Evolutionary conservation across 2,888 invertebrate genomes (phyloP), one percentile per base, ranked within the genome.

Genomic region (Dryomyza anilis): DNA sequence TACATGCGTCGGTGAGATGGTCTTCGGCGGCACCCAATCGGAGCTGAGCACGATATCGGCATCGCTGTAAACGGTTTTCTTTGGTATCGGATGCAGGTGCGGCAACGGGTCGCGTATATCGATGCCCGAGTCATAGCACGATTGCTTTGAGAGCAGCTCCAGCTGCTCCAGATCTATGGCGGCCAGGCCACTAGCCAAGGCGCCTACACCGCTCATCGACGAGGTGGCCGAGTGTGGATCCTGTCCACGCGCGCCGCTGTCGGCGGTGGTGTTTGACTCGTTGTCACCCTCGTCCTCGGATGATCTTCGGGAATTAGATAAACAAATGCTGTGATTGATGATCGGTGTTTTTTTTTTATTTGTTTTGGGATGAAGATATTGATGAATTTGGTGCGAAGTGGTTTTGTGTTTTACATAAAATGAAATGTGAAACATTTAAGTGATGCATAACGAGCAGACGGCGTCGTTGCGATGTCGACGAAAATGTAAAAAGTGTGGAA

Each of bases 71-170:
- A 91, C 80, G 63, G 82, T 74, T 79, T 84, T 84, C 75, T 82
- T 80, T 78, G 82, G 87, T 75, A 87, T 87, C 43, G 89, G 87
- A 68, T 88, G 88, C 70, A 89, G 87, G 76, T 88, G 85, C 74
- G 89, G 86, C 77, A 90, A 75, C 55, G 91, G 89, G 79, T 94
- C 94, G 75, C 93, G 88, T 75, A 94, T 94, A 84, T 94, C 94
- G 77, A 94, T 94, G 74, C 94, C 94, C 12, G 94, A 94, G 86
- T 94, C 94, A 83, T 94, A 93, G 85, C 93, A 93, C 75, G 92
- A 92, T 74, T 91, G 89, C 83, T 93, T 93, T 75, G 90, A 89
- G 78, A 92, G 87, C 80, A 89, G 88, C 73, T 81, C 76, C 86
- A 86, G 72, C 79, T 85, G 70, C 83, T 82, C 76, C 77, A 81